These are phyloP conservation scores for Notiomystis cincta DNA, from an alignment of 2,113 vertebrate genomes.

Conservation along the genomic window DNA sequence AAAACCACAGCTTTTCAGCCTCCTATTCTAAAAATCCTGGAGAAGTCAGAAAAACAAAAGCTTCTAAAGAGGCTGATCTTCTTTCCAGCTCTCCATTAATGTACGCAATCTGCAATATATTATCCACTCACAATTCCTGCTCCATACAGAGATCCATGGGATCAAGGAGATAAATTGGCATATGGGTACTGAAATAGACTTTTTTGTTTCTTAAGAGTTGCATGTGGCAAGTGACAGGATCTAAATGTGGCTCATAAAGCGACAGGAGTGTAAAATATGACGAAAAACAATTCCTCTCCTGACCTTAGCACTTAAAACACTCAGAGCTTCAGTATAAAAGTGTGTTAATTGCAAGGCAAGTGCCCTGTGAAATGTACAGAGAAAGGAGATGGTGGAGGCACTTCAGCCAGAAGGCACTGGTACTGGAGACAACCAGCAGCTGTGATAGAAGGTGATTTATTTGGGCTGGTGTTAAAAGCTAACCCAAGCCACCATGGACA, in stretches of 20 bases:
- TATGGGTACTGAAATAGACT: background rate
- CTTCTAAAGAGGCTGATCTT: background rate
- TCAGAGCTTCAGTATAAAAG: background rate
- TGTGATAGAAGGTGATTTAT: background rate
- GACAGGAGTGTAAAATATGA: background rate
- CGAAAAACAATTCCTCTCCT: background rate
- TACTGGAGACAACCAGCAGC: too few species aligned
- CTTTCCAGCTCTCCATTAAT: background rate
- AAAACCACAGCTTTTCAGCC: background rate
- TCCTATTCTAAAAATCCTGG: background rate
- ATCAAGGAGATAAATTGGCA: background rate
- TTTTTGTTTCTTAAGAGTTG: background rate
- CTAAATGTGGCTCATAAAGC: background rate
- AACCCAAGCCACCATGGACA: background rate
- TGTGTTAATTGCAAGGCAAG: background rate
- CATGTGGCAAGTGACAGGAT: background rate
- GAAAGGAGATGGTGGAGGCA: background rate
- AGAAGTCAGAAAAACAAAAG: background rate
- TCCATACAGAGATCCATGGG: background rate
- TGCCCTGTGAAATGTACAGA: fast-evolving
- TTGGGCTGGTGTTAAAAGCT: background rate
- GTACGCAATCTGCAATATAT: background rate
- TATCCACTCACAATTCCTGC: background rate
- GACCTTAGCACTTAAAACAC: background rate
- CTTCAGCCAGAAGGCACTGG: background rate